Percentiles rank a stretch among this genome's conserved stretches.
phyloP scores from a whole-genome alignment of 2,888 invertebrate genomes.

The Acronicta leporina region DNA sequence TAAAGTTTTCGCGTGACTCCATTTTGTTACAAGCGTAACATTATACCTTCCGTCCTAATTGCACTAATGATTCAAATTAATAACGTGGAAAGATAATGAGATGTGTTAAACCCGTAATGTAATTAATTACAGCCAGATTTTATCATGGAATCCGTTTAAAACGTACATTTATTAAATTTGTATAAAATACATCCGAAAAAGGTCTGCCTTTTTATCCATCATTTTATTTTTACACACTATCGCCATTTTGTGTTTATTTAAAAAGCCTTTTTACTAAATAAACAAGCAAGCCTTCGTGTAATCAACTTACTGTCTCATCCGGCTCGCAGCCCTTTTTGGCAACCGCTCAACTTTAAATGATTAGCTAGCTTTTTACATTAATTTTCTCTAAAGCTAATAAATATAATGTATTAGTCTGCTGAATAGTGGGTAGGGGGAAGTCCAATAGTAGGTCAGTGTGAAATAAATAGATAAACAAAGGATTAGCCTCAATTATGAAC shows the following conservation, averaged over 20 bases:
- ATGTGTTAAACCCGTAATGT: conserved; percentile 60
- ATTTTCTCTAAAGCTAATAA: conserved; percentile 28
- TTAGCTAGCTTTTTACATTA: conserved; percentile 38
- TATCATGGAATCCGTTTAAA: conserved; percentile 39
- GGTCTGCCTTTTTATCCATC: no score
- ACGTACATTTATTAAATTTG: conserved; percentile 21
- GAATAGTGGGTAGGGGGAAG: no score
- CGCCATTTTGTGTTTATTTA: conserved; percentile 10
- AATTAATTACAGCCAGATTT: conserved; percentile 57
- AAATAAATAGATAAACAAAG: no score
- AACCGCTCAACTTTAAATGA: conserved; percentile 35
- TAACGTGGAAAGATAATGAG: conserved; percentile 67
- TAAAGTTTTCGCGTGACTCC: conserved; percentile 66
- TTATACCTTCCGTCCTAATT: conserved; percentile 67
- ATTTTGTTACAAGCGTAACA: conserved; percentile 59
- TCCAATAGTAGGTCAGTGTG: no score
- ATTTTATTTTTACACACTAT: neutral
- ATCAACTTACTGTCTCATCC: conserved; percentile 32
- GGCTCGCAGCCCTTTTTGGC: conserved; percentile 28
- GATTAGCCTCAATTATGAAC: accelerated
- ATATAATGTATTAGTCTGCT: neutral
- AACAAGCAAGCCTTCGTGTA: conserved; percentile 29
- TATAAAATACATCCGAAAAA: no score
- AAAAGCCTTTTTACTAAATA: conserved; percentile 25
- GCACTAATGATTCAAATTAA: conserved; percentile 68